Conservation (phyloP, 1,140 invertebrate species). For the Drosophila leontia region DNA sequence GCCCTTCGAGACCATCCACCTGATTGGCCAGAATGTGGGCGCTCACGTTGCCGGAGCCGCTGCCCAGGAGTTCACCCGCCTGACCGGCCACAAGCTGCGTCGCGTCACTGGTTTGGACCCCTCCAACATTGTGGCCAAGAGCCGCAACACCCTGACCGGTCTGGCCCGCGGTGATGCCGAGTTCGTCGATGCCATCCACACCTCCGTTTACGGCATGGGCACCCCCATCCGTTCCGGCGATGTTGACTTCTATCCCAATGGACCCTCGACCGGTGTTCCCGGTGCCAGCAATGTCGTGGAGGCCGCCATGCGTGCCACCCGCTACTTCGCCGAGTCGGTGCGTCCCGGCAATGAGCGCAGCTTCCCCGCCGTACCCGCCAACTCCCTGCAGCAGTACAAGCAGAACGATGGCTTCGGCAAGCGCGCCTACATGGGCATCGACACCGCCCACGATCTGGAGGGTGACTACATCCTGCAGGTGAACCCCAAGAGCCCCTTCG, state of each 20-base stretch:
- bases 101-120: conserved; percentile 90
- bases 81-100: conserved; percentile 85
- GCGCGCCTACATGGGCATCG: conserved; percentile 82
- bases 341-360: conserved; percentile 82
- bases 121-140: conserved; percentile 88
- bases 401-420: conserved; percentile 76
- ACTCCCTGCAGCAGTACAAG: conserved; percentile 73
- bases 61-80: conserved; percentile 88
- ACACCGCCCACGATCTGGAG: conserved; percentile 61
- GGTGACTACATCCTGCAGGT: conserved; percentile 83
- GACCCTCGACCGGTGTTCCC: conserved; percentile 85
- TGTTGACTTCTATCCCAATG: conserved; percentile 93
- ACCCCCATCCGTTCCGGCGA: conserved; percentile 88
- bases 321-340: conserved; percentile 88
- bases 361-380: conserved; percentile 76
- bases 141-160: conserved; percentile 85
- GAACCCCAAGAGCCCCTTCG: conserved; percentile 79
- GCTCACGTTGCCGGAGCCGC: conserved; percentile 86
- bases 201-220: conserved; percentile 90
- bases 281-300: conserved; percentile 87
- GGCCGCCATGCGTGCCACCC: conserved; percentile 88
- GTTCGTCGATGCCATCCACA: conserved; percentile 91
- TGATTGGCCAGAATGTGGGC: conserved; percentile 73
- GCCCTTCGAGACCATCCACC: conserved; percentile 76
- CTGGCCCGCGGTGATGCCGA: conserved; percentile 86